Conservation (phyloP, 2,888 invertebrate genomes). For the Clunio marinus region DNA sequence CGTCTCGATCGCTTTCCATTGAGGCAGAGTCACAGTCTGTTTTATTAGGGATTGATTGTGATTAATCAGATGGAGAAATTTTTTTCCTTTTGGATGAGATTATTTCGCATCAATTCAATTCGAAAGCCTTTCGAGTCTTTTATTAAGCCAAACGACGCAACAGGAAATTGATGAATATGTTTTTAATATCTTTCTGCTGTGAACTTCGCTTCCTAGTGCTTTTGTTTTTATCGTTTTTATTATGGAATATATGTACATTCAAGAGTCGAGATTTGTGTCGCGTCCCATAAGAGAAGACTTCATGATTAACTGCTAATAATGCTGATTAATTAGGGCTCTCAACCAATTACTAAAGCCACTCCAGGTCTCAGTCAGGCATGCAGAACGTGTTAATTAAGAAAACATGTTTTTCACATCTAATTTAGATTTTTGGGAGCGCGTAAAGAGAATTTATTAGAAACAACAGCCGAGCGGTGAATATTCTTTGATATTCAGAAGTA, state of each 20-base stretch:
- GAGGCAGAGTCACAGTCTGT: background rate
- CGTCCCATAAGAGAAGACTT: background rate
- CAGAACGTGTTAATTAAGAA: constrained; percentile 18
- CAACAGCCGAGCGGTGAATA: background rate
- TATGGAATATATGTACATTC: background rate
- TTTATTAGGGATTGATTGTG: constrained; percentile 21
- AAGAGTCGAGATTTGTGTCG: background rate
- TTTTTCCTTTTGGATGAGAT: background rate
- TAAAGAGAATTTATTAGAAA: background rate
- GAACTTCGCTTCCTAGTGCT: background rate
- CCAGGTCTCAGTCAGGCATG: background rate
- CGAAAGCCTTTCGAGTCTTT: background rate
- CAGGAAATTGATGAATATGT: constrained; percentile 24
- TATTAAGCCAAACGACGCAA: background rate
- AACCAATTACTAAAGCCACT: constrained; percentile 16
- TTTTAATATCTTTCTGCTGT: constrained; percentile 21
- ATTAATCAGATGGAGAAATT: constrained; percentile 5
- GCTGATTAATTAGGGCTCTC: constrained; percentile 15
- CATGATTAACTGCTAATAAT: constrained; percentile 6
- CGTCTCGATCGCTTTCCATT: background rate
- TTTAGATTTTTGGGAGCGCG: too few species aligned
- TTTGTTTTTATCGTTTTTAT: too few species aligned
- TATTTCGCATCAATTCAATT: background rate
- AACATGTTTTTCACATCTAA: constrained; percentile 14
- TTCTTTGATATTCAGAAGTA: too few species aligned